Evolutionary conservation across 1,140 invertebrate genomes (phyloP), one percentile per base, ranked within the genome.

Genomic region (Orussus abietinus): DNA sequence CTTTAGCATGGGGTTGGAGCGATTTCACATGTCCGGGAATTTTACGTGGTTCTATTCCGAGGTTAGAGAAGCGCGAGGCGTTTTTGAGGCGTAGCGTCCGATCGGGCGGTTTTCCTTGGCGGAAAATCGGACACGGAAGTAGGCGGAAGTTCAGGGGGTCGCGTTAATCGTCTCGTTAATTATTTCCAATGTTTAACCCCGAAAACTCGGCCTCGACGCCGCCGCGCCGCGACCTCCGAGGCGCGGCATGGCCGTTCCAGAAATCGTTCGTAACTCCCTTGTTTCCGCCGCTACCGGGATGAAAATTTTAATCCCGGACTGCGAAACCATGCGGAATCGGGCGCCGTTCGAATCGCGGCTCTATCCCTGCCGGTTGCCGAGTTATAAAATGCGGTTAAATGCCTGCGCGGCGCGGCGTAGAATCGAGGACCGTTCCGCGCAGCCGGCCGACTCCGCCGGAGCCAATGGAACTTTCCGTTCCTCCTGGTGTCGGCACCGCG

Each of bases 401-500:
- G 35, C 33, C 17, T 70, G 67, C 69, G 67, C 69, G 46, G 25
- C 19, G 1, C 9, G 0, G 15, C 0, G 30, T 46, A 38, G 25
- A 55, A 54, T 49, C 19, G 11, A 14, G 46, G 14, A 37, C 14
- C 17, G 9, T 9, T 25, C 44, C 51, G 67, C 69, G 67, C 69
- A 72, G 58, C 38, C 35, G 26, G 21, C 7, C 20, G 40, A 52
- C 54, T 52, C 52, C 53, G 55, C 56, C 56, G 50, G 40, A 52
- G 53, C 48, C 49, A 66, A 59, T 54, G 59, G 57, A 68, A 66
- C 64, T 68, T 72, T 72, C 68, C 66, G 65, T 49, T 42, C n/a
- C n/a, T n/a, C n/a, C n/a, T n/a, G n/a, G n/a, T n/a, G n/a, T n/a
- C n/a, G n/a, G n/a, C 9, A 9, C 25, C 25, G 9, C 11, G 25